phyloP scores from a whole-genome alignment of 1,140 invertebrate genomes.

The Drosophila bipectinata region DNA sequence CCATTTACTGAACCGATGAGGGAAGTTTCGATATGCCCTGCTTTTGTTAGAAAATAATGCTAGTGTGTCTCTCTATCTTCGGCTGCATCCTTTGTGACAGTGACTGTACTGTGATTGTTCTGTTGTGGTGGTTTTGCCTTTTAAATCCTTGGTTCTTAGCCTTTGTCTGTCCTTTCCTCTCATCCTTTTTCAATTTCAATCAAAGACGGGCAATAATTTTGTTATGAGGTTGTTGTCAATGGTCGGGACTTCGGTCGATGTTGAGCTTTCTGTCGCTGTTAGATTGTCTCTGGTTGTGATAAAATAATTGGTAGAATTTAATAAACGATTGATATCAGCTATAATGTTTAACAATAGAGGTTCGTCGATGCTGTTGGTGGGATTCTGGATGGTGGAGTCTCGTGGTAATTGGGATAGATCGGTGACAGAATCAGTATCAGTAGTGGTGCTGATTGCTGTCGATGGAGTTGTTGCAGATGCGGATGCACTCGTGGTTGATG shows the following conservation, averaged over 20 bases:
- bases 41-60: conserved; percentile 15
- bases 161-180: conserved; percentile 11
- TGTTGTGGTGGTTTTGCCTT: conserved; percentile 27
- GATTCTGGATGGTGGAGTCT: conserved; percentile 37
- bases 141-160: conserved; percentile 25
- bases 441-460: conserved; percentile 28
- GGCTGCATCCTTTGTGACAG: conserved; percentile 7
- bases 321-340: conserved; percentile 82
- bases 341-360: conserved; percentile 76
- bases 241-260: conserved; percentile 48
- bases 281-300: conserved; percentile 83
- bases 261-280: conserved; percentile 57
- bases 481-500: conserved; percentile 31
- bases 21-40: conserved; percentile 14
- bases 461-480: conserved; percentile 25
- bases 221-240: conserved; percentile 67
- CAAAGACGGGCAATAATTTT: conserved; percentile 71
- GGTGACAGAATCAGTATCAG: neutral
- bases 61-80: conserved; percentile 17
- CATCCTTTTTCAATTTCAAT: conserved; percentile 35
- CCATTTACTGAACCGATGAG: conserved; percentile 5
- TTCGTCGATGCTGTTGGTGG: conserved; percentile 70
- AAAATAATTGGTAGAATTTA: conserved; percentile 84
- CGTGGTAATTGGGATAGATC: conserved; percentile 15
- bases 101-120: conserved; percentile 26